A percentile compares a stretch with the other conserved stretches of the same genome.
phyloP scores from a whole-genome alignment of 2,113 vertebrate species.

The Cathartes aura region DNA sequence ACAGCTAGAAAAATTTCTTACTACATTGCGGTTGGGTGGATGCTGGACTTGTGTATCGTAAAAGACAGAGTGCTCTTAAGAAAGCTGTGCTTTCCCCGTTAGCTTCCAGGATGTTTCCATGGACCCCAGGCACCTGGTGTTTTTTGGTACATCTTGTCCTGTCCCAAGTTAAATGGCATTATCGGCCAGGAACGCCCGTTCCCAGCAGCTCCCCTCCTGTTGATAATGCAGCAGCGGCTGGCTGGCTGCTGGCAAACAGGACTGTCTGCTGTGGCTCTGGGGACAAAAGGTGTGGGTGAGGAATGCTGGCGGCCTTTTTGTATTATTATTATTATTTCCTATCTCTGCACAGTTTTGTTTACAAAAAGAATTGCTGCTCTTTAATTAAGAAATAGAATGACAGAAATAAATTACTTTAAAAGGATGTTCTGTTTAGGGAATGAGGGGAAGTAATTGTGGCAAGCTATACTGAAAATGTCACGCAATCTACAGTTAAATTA shows the following conservation, averaged over 20 bases:
- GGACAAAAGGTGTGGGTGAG: not conserved
- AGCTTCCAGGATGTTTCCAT: not conserved
- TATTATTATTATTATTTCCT: not conserved
- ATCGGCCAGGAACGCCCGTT: accelerated
- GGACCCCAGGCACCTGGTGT: not conserved
- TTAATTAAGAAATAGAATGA: not conserved
- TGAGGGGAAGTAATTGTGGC: not conserved
- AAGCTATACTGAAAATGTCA: not conserved
- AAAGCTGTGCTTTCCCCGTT: not conserved
- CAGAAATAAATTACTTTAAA: slow-evolving; percentile 6
- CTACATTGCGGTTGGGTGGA: not conserved
- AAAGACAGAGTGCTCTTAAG: not conserved
- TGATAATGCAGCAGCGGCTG: not conserved
- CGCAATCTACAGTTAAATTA: not conserved
- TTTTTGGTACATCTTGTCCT: not conserved
- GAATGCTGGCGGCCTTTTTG: not conserved
- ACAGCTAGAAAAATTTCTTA: not conserved
- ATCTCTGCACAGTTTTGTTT: not conserved
- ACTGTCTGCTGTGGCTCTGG: not conserved
- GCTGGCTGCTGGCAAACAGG: not conserved
- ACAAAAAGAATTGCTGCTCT: not conserved
- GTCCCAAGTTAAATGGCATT: not conserved
- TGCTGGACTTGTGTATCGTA: not conserved
- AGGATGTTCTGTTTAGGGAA: not conserved
- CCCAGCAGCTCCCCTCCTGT: not conserved